Evolutionary conservation across 92 coral and sea anemone species (phyloP).

Genomic region (Parazoanthus darwini): DNA sequence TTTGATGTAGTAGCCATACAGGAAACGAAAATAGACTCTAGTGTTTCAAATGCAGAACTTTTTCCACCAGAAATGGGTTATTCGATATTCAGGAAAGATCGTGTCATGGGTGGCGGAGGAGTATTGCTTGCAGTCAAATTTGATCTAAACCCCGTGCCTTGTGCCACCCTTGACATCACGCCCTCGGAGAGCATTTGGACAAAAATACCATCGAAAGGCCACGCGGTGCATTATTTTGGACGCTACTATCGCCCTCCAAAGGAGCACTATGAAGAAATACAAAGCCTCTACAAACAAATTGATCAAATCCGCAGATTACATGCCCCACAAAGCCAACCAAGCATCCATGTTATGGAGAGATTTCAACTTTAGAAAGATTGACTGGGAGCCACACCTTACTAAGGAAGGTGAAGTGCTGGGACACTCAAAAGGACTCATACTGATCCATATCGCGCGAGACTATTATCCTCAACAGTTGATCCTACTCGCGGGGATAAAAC

Average conservation of each 20-base stretch:
- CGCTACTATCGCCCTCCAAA: conserved; percentile 20
- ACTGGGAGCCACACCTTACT: conserved; percentile 17
- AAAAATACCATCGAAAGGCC: conserved; percentile 4
- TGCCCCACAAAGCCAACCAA: neutral
- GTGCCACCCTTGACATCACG: neutral
- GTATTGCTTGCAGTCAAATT: conserved; percentile 3
- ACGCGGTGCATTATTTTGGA: conserved; percentile 2
- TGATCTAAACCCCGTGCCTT: neutral
- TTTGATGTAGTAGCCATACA: no score
- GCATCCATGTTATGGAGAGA: conserved; percentile 25
- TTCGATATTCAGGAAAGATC: neutral
- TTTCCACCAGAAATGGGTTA: no score
- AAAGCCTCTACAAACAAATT: conserved; percentile 11
- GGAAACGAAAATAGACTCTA: no score
- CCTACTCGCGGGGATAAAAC: conserved; percentile 8
- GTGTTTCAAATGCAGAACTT: no score
- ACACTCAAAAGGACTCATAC: conserved; percentile 27
- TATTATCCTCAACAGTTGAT: conserved; percentile 16
- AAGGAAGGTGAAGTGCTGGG: conserved; percentile 38
- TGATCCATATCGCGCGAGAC: conserved; percentile 40
- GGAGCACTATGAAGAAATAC: conserved; percentile 19
- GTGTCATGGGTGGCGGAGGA: conserved; percentile 1
- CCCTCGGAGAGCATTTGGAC: conserved; percentile 5
- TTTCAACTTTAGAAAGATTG: conserved; percentile 33
- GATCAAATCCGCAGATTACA: neutral